Conservation (phyloP, 2,888 invertebrate species). For the Dasypogon diadema region DNA sequence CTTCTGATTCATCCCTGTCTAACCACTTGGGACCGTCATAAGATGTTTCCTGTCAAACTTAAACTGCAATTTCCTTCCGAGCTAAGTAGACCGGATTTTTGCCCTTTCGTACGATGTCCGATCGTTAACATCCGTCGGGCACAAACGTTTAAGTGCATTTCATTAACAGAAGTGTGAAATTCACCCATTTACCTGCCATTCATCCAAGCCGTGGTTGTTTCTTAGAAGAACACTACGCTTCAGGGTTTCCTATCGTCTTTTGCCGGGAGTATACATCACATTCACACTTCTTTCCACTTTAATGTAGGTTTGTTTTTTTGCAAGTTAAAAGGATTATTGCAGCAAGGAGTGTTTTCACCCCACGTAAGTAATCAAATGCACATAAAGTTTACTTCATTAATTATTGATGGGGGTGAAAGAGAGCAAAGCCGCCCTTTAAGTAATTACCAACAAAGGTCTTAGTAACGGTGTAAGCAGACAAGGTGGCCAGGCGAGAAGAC, state of each 20-base stretch:
- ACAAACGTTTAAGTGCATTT: neutral
- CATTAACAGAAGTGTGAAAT: neutral
- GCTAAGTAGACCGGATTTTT: neutral
- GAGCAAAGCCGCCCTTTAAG: neutral
- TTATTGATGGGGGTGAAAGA: neutral
- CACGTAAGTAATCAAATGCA: neutral
- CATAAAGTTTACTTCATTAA: constrained; percentile 13
- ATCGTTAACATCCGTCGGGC: no score
- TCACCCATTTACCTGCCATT: neutral
- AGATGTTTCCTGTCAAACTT: neutral
- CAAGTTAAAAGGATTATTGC: neutral
- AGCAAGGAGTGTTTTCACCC: neutral
- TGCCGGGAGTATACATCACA: neutral
- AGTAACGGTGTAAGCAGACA: neutral
- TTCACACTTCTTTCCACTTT: neutral
- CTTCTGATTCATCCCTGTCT: neutral
- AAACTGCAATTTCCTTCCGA: neutral
- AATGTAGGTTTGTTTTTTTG: constrained; percentile 1
- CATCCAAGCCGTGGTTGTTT: neutral
- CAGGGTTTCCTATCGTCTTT: neutral
- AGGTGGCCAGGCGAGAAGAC: no score
- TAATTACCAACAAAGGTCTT: neutral
- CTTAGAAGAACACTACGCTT: neutral
- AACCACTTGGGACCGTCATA: neutral
- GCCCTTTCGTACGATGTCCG: no score